phyloP scores from a whole-genome alignment of 2,113 vertebrate species.

The Gorsachius goisagi region DNA sequence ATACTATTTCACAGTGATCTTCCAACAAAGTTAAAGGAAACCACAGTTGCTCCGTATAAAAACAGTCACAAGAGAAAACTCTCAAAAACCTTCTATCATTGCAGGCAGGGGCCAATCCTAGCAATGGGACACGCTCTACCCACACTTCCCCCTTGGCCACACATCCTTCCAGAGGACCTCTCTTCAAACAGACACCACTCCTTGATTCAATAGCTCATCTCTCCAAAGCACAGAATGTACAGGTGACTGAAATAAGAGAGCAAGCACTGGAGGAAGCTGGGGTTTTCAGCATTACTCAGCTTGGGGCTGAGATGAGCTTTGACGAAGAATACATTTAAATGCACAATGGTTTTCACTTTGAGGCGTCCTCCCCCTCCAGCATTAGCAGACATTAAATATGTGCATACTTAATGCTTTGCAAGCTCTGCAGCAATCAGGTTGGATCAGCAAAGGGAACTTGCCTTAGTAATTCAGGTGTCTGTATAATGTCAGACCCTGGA shows the following conservation, averaged over 20 bases:
- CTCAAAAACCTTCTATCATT: not conserved
- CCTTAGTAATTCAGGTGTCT: not conserved
- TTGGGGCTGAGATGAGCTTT: not conserved
- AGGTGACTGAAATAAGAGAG: not conserved
- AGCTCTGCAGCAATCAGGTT: not conserved
- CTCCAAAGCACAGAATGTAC: fast-evolving
- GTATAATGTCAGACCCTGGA: slow-evolving; percentile 10
- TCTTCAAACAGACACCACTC: not conserved
- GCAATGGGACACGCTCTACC: not conserved
- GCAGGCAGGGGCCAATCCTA: not conserved
- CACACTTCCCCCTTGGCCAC: not conserved
- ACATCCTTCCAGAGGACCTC: not conserved
- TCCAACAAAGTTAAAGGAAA: not conserved
- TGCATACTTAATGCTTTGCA: not conserved
- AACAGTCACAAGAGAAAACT: not conserved
- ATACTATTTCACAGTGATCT: not conserved
- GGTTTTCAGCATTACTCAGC: not conserved
- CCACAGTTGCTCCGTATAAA: not conserved
- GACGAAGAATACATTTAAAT: not conserved
- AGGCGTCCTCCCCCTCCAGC: not conserved
- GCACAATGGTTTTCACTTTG: not conserved
- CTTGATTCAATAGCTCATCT: not conserved
- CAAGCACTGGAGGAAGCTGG: not conserved
- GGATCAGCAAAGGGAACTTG: not conserved
- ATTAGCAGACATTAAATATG: not conserved